Evolutionary conservation across 2,888 invertebrate species (phyloP).

Genomic region (Heliconius erato): DNA sequence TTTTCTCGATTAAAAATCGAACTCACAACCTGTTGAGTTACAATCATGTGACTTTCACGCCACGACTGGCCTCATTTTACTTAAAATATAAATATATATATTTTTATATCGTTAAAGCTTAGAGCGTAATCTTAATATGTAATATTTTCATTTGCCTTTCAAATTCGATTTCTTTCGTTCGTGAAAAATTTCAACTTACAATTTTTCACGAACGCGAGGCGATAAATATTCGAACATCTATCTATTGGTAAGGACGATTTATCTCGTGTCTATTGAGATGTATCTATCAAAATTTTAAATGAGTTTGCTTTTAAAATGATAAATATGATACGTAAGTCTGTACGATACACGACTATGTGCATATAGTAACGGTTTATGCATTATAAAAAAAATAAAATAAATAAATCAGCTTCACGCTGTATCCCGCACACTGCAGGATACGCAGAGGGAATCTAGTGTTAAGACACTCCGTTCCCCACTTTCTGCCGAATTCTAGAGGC

Average conservation of each 20-base stretch:
- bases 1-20: too few relatives aligned
- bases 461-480: too few relatives aligned
- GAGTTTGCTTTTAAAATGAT: constrained; percentile 32
- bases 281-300: constrained; percentile 33
- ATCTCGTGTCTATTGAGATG: constrained; percentile 39
- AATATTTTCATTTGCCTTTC: constrained; percentile 48
- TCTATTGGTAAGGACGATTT: constrained; percentile 48
- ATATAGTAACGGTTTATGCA: neutral
- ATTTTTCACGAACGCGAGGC: constrained; percentile 60
- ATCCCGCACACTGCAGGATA: too few relatives aligned
- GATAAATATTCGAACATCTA: constrained; percentile 56
- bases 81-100: neutral
- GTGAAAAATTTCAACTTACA: constrained; percentile 54
- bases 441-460: too few relatives aligned
- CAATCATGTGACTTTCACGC: too few relatives aligned
- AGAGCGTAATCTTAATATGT: constrained; percentile 16
- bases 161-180: constrained; percentile 54
- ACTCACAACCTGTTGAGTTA: too few relatives aligned
- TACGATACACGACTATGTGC: neutral
- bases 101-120: neutral
- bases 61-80: too few relatives aligned
- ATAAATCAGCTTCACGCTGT: too few relatives aligned
- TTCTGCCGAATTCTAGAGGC: too few relatives aligned
- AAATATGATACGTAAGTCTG: constrained; percentile 5
- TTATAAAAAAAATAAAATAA: too few relatives aligned